Conservation (phyloP, 1,140 invertebrate species). For the Sitobion miscanthi region DNA sequence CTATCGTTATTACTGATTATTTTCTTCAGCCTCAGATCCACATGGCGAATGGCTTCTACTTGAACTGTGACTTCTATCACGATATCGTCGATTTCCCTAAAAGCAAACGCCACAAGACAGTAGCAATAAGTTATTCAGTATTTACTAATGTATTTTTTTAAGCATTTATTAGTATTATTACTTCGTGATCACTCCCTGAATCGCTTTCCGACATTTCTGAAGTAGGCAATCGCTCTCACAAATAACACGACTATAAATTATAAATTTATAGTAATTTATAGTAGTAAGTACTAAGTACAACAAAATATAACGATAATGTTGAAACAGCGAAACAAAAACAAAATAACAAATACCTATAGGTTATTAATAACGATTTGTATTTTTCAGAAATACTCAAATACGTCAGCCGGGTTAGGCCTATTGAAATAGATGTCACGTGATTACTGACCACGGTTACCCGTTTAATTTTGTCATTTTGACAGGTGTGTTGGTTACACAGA, state of each 20-base stretch:
- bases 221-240: background rate
- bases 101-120: background rate
- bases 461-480: background rate
- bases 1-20: conserved; percentile 23
- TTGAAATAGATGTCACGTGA: background rate
- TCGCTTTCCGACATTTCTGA: background rate
- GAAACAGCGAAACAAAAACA: background rate
- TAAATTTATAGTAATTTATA: too few relatives aligned
- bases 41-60: conserved; percentile 59
- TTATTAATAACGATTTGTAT: too few relatives aligned
- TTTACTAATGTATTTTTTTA: too few relatives aligned
- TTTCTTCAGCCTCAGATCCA: conserved; percentile 58
- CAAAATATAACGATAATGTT: background rate
- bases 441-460: background rate
- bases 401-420: background rate
- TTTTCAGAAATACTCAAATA: too few relatives aligned
- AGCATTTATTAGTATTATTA: background rate
- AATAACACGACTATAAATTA: background rate
- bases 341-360: too few relatives aligned
- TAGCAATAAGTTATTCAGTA: background rate
- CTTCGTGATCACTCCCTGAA: background rate
- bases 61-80: conserved; percentile 50
- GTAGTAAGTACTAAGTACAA: too few relatives aligned
- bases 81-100: conserved; percentile 13
- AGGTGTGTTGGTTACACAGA: background rate